These are phyloP conservation scores for Euzetes globulus DNA, from an alignment of 2,888 invertebrate genomes.

Conservation along the genomic window DNA sequence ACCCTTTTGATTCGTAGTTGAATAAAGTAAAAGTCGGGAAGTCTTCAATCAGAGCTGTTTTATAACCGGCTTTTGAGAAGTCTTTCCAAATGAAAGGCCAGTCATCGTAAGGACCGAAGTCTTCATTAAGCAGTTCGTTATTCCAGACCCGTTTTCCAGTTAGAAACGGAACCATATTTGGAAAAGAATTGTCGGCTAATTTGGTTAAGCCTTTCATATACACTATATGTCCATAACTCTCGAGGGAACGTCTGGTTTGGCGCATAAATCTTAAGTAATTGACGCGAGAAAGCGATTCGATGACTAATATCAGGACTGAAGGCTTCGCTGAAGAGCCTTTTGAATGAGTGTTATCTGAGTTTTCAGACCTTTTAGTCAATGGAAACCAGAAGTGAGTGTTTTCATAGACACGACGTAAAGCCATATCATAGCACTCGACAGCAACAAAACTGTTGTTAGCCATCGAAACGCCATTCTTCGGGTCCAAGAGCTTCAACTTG, in stretches of 20 bases:
- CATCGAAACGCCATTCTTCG: slow-evolving; percentile 11
- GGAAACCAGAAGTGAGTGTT: slow-evolving; percentile 23
- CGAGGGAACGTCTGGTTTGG: slow-evolving; percentile 57
- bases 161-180: slow-evolving; percentile 73
- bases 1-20: slow-evolving; percentile 69
- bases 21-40: slow-evolving; percentile 69
- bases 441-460: slow-evolving; percentile 2
- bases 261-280: slow-evolving; percentile 80
- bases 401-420: not conserved
- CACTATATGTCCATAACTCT: slow-evolving; percentile 56
- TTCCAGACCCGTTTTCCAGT: slow-evolving; percentile 53
- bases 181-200: slow-evolving; percentile 88
- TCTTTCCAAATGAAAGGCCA: slow-evolving; percentile 72
- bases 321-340: not conserved
- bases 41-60: slow-evolving; percentile 76
- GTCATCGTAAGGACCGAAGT: slow-evolving; percentile 44
- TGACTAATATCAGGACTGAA: slow-evolving; percentile 64
- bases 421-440: not conserved
- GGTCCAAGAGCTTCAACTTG: not conserved
- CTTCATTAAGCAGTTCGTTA: slow-evolving; percentile 28
- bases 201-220: slow-evolving; percentile 84
- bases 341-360: not conserved
- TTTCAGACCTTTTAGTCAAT: not conserved
- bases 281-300: slow-evolving; percentile 75
- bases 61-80: slow-evolving; percentile 62